These are phyloP conservation scores for Thrips palmi DNA, from an alignment of 1,140 invertebrate species.

Conservation along the genomic window DNA sequence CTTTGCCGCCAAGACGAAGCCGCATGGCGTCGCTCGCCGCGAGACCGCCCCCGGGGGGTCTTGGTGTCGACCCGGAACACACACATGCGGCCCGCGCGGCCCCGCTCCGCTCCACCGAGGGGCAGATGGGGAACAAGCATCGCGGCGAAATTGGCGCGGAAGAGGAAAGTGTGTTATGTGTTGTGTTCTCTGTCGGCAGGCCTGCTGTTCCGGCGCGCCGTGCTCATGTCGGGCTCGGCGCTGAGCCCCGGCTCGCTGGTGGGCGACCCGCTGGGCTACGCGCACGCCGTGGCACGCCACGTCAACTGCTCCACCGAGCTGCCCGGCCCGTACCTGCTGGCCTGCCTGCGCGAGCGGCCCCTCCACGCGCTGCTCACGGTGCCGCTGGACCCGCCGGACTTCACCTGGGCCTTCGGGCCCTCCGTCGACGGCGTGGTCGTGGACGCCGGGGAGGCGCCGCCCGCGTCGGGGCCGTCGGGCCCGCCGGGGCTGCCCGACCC, in stretches of 20 bases:
- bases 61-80: no score
- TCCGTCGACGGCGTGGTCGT: slow-evolving; percentile 3
- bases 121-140: no score
- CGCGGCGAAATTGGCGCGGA: no score
- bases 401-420: not conserved
- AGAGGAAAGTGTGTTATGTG: no score
- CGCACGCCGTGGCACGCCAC: not conserved
- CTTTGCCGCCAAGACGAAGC: no score
- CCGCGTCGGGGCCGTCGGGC: no score
- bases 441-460: not conserved
- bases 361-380: not conserved
- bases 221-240: no score
- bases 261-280: not conserved
- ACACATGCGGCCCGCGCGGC: no score
- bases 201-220: slow-evolving; percentile 2
- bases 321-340: not conserved
- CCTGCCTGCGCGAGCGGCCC: slow-evolving; percentile 1
- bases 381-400: not conserved
- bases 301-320: not conserved
- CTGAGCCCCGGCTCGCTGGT: not conserved
- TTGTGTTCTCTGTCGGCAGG: no score
- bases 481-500: not conserved
- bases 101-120: no score
- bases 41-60: no score
- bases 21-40: no score